Percentiles rank a stretch among this genome's conserved stretches.
These are phyloP conservation scores for Tethea ocularis DNA, from an alignment of 2,888 invertebrate species.

Conservation along the genomic window DNA sequence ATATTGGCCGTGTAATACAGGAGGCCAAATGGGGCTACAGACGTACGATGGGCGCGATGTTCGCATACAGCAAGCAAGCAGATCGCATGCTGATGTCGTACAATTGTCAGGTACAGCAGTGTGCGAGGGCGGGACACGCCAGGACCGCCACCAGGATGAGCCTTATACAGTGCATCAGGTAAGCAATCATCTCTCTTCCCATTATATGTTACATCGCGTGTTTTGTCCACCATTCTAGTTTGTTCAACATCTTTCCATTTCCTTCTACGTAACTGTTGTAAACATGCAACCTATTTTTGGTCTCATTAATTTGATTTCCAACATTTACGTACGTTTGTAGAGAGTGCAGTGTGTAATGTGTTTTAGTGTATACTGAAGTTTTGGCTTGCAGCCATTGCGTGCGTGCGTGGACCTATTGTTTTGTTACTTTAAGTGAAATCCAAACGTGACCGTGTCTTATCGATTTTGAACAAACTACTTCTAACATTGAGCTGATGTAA, in stretches of 20 bases:
- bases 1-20: conserved; percentile 67
- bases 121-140: conserved; percentile 73
- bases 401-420: conserved; percentile 32
- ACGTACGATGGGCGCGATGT: conserved; percentile 81
- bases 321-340: background rate
- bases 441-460: background rate
- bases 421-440: conserved; percentile 5
- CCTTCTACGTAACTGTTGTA: background rate
- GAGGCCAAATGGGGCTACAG: conserved; percentile 83
- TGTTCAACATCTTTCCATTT: conserved; percentile 1
- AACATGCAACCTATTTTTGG: conserved; percentile 9
- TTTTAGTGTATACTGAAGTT: conserved; percentile 37
- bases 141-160: conserved; percentile 83
- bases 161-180: conserved; percentile 92
- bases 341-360: conserved; percentile 26
- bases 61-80: conserved; percentile 80
- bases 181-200: conserved; percentile 35
- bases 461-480: background rate
- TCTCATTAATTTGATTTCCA: conserved; percentile 2
- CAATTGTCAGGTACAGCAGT: conserved; percentile 82
- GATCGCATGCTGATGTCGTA: conserved; percentile 82
- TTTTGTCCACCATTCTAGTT: background rate
- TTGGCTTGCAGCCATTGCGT: conserved; percentile 54
- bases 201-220: background rate
- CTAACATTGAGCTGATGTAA: conserved; percentile 18